A percentile compares a stretch with the other conserved stretches of the same genome.
These are phyloP conservation scores for Odontesthes bonariensis DNA, from an alignment of 2,113 vertebrate species.

Conservation along the genomic window DNA sequence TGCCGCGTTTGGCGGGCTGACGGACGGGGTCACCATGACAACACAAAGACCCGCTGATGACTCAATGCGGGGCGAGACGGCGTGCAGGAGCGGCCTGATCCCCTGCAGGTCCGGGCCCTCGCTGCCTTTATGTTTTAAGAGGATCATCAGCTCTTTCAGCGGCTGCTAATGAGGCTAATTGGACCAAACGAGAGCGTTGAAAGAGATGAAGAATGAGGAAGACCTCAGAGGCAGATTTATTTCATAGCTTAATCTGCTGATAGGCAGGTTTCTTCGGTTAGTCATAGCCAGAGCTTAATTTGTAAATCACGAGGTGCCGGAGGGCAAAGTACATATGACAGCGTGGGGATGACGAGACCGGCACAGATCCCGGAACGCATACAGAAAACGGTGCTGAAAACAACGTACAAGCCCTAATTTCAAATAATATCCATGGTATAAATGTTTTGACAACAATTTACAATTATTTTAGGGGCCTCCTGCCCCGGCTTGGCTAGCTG, in stretches of 20 bases:
- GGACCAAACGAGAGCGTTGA: not conserved
- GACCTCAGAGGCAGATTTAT: not conserved
- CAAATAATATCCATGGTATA: too few relatives aligned
- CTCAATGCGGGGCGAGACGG: conserved; percentile 27
- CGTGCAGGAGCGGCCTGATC: not conserved
- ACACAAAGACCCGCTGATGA: conserved; percentile 56
- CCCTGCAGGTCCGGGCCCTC: conserved; percentile 14
- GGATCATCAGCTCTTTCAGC: conserved; percentile 44
- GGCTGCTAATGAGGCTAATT: conserved; percentile 40
- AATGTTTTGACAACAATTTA: too few relatives aligned
- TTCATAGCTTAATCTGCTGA: not conserved
- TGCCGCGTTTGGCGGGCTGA: conserved; percentile 43
- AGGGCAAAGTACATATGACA: too few relatives aligned
- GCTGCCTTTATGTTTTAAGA: conserved; percentile 44
- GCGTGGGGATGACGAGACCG: too few relatives aligned
- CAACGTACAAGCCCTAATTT: too few relatives aligned
- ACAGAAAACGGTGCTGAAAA: too few relatives aligned
- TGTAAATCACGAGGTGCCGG: too few relatives aligned
- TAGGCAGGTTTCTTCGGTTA: too few relatives aligned
- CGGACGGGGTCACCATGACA: conserved; percentile 61
- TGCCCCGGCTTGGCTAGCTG: too few relatives aligned
- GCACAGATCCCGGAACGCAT: too few relatives aligned
- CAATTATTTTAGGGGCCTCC: too few relatives aligned
- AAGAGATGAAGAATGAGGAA: not conserved
- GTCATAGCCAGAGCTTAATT: too few relatives aligned